Conservation (phyloP, 1,140 invertebrate species). For the Drosophila obscura region DNA sequence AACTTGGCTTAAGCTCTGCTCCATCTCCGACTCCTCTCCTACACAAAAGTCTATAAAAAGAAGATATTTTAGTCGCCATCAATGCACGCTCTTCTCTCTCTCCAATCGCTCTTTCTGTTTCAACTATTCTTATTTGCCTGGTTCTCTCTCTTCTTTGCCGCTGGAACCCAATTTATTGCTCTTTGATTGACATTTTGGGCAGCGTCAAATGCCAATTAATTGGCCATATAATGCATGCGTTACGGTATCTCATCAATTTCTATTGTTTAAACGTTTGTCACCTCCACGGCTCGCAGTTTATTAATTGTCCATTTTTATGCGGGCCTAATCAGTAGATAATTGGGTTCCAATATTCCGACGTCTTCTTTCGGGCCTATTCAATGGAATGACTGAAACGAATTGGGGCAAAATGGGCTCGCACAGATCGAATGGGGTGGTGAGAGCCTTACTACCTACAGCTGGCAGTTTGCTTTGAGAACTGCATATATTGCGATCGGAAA, state of each 20-base stretch:
- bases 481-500: background rate
- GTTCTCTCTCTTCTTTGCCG: slow-evolving; percentile 25
- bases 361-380: slow-evolving; percentile 60
- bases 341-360: slow-evolving; percentile 42
- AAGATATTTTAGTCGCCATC: slow-evolving; percentile 32
- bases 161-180: slow-evolving; percentile 62
- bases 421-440: background rate
- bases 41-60: slow-evolving; percentile 33
- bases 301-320: slow-evolving; percentile 75
- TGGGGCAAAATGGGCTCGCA: background rate
- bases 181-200: slow-evolving; percentile 77
- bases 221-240: slow-evolving; percentile 79
- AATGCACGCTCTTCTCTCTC: slow-evolving; percentile 6
- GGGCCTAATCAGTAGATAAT: slow-evolving; percentile 45
- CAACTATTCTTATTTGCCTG: slow-evolving; percentile 31
- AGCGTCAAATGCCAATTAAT: slow-evolving; percentile 67
- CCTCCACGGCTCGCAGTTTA: slow-evolving; percentile 64
- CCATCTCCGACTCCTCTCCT: slow-evolving; percentile 1
- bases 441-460: background rate
- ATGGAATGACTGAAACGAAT: slow-evolving; percentile 52
- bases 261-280: slow-evolving; percentile 80
- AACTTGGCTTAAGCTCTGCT: slow-evolving; percentile 49
- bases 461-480: slow-evolving; percentile 13
- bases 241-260: slow-evolving; percentile 79
- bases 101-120: background rate